phyloP scores from a whole-genome alignment of 2,113 vertebrate species.

The Callionymus lyra region DNA sequence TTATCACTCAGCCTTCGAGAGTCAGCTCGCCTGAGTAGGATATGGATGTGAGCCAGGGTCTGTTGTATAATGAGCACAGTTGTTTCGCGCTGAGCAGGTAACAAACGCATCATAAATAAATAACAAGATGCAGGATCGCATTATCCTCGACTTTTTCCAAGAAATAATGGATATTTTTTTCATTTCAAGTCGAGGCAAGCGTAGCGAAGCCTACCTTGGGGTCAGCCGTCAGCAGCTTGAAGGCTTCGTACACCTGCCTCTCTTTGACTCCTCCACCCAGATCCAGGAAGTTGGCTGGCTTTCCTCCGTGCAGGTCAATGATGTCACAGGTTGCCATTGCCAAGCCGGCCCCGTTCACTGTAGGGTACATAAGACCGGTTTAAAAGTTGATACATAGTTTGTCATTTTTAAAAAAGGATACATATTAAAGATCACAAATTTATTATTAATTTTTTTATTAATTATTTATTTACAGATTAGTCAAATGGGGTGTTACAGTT shows the following conservation, averaged over 20 bases:
- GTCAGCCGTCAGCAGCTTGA: constrained; percentile 90
- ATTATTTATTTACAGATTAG: too few relatives aligned
- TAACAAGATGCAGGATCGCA: constrained; percentile 22
- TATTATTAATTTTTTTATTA: too few relatives aligned
- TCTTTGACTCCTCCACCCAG: constrained; percentile 96
- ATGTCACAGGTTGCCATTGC: constrained; percentile 99
- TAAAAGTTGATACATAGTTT: too few relatives aligned
- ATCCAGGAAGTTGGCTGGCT: constrained; percentile 95
- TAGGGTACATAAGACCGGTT: background rate
- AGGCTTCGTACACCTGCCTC: constrained; percentile 91
- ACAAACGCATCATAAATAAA: constrained; percentile 10
- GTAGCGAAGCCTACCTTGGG: constrained; percentile 76
- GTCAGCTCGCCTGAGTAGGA: constrained; percentile 21
- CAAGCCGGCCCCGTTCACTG: constrained; percentile 94
- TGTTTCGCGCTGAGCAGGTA: constrained; percentile 23
- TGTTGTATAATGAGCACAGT: constrained; percentile 26
- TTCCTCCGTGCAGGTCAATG: constrained; percentile 91
- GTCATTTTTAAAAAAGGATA: too few relatives aligned
- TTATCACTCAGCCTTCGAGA: constrained; percentile 15
- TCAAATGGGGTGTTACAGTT: too few relatives aligned
- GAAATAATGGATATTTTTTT: background rate
- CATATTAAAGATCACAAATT: too few relatives aligned
- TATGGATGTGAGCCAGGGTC: constrained; percentile 27
- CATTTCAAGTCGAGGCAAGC: background rate
- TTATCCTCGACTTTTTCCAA: constrained; percentile 1